Evolutionary conservation across 2,888 invertebrate species (phyloP), one percentile per base, ranked within the genome.

Genomic region (Bombyx huttoni): DNA sequence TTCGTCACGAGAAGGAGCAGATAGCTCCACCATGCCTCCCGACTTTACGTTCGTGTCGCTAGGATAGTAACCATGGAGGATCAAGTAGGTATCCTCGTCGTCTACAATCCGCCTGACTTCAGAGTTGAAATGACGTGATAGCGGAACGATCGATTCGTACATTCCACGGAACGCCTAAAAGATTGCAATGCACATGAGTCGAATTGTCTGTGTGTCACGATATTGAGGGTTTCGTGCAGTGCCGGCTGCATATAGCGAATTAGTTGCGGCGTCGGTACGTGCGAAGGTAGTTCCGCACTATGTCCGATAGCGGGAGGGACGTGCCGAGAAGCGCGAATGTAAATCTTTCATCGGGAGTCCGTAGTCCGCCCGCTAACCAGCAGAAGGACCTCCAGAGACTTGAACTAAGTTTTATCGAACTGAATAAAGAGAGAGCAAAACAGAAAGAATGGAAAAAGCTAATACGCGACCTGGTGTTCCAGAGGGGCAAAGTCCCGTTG

Each of bases 401-500:
- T 49, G 88, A 88, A 59, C 75, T 87, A 63, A 89, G 88, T 69
- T 89, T 83, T 61, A 72, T 88, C 54, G 89, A 89, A 73, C 73
- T 89, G 58, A 89, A 89, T 73, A 89, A 89, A 67, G 84, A 84
- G 68, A 83, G 86, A 56, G 88, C 89, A 56, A 76, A 80, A 53
- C 82, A 88, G 66, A 86, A 81, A 67, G 86, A 89, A 75, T 90
- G 90, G 90, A 87, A 87, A 81, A 89, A 82, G 78, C 66, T 90
- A 89, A 89, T 90, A 70, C 85, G 88, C 75, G 89, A 89, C 80
- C 78, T 89, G 85, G 82, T 89, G 76, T 91, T 91, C 65, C 90
- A 98, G 97, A 93, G 94, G 83, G 98, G 97, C 60, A 96, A 96
- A 89, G 94, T 98, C 70, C 97, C 99, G 64, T 89, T 99, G 72